Evolutionary conservation across 37 sponge, comb jelly and placozoan species (phyloP).

Genomic region (Beroe ovata): DNA sequence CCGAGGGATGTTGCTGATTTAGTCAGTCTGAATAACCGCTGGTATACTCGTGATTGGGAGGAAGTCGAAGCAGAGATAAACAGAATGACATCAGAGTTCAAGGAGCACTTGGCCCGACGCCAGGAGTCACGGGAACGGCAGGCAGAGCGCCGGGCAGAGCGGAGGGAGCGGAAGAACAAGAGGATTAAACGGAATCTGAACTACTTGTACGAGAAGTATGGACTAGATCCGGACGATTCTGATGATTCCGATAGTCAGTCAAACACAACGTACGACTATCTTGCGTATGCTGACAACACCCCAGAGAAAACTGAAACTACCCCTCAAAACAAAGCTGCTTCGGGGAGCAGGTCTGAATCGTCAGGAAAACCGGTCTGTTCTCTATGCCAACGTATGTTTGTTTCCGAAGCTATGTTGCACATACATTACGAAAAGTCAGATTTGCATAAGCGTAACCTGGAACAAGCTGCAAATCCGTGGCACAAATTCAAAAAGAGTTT

Average conservation of each 20-base stretch:
- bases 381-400: not conserved
- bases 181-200: constrained; percentile 59
- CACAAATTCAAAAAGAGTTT: constrained; percentile 22
- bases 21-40: not conserved
- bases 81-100: constrained; percentile 47
- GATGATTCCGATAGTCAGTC: constrained; percentile 1
- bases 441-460: constrained; percentile 14
- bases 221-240: constrained; percentile 22
- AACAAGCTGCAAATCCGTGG: constrained; percentile 19
- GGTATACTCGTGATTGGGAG: constrained; percentile 45
- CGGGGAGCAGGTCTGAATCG: not conserved
- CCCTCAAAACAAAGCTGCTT: not conserved
- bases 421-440: constrained; percentile 45
- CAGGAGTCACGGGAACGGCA: constrained; percentile 44
- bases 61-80: constrained; percentile 54
- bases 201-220: constrained; percentile 53
- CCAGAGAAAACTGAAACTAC: not conserved
- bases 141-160: not conserved
- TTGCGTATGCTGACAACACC: not conserved
- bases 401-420: constrained; percentile 21
- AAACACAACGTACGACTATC: not conserved
- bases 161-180: constrained; percentile 50
- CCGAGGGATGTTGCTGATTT: constrained; percentile 7
- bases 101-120: constrained; percentile 46
- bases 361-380: constrained; percentile 19